phyloP scores from a whole-genome alignment of 2,113 vertebrate genomes.

The human (Homo sapiens) region DNA sequence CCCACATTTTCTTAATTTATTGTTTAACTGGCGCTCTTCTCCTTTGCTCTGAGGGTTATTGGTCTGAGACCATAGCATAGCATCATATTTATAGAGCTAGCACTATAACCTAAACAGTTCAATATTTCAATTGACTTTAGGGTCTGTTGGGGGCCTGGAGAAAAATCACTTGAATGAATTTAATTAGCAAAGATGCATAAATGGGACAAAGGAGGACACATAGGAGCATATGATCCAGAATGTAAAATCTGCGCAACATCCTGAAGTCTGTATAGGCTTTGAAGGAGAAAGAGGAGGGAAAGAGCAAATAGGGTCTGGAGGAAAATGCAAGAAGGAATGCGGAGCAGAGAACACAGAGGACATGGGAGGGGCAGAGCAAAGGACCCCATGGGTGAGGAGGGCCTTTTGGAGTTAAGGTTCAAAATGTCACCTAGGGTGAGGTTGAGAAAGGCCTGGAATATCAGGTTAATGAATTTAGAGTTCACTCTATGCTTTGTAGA shows the following conservation, averaged over 20 bases:
- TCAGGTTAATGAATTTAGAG: background rate
- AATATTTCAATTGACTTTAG: background rate
- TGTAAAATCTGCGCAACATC: background rate
- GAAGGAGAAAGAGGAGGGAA: background rate
- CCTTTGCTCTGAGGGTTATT: background rate
- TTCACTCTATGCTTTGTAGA: background rate
- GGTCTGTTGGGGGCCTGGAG: background rate
- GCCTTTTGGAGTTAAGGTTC: background rate
- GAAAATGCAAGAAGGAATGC: background rate
- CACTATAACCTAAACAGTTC: background rate
- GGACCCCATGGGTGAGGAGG: background rate
- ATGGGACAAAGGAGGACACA: background rate
- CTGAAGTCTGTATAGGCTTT: background rate
- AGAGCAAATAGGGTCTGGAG: background rate
- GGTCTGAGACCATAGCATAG: background rate
- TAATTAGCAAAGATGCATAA: background rate
- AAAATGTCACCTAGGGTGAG: background rate
- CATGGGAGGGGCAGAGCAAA: background rate
- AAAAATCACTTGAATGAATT: background rate
- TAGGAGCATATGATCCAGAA: background rate
- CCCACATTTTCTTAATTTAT: background rate
- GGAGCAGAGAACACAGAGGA: background rate
- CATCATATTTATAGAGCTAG: background rate
- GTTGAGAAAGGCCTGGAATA: background rate
- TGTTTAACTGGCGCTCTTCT: background rate